phyloP scores from a whole-genome alignment of 2,888 invertebrate genomes.

The Diaperis boleti region DNA sequence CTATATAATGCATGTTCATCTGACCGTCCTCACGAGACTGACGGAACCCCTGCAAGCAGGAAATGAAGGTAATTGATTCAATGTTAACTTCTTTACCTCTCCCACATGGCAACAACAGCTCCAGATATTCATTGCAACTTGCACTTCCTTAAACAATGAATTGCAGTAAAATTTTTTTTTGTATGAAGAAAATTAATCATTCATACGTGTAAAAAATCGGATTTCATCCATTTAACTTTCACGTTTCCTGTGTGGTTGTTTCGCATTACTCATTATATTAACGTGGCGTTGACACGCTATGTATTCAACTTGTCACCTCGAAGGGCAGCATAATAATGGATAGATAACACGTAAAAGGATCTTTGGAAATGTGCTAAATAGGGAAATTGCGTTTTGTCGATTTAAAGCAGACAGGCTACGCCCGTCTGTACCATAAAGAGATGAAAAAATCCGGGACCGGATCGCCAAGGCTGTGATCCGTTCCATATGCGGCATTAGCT shows the following conservation, averaged over 20 bases:
- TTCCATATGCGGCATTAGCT: constrained; percentile 22
- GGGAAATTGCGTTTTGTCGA: neutral
- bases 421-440: constrained; percentile 14
- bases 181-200: too few relatives aligned
- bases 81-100: constrained; percentile 12
- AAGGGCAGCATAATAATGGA: constrained; percentile 1
- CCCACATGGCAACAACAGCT: too few relatives aligned
- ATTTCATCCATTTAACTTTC: neutral
- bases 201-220: too few relatives aligned
- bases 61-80: constrained; percentile 17
- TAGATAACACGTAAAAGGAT: constrained; percentile 9
- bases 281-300: constrained; percentile 11
- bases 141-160: too few relatives aligned
- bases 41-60: constrained; percentile 8
- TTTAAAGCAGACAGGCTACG: constrained; percentile 18
- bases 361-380: neutral
- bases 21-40: constrained; percentile 11
- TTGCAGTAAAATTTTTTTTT: too few relatives aligned
- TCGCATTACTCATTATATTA: neutral
- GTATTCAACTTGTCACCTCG: constrained; percentile 16
- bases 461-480: constrained; percentile 31
- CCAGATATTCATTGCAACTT: too few relatives aligned
- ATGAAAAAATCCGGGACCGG: constrained; percentile 35
- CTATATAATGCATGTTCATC: constrained; percentile 13
- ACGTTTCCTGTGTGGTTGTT: constrained; percentile 7